phyloP scores from a whole-genome alignment of 2,888 invertebrate species.

The Drosophila incognita region DNA sequence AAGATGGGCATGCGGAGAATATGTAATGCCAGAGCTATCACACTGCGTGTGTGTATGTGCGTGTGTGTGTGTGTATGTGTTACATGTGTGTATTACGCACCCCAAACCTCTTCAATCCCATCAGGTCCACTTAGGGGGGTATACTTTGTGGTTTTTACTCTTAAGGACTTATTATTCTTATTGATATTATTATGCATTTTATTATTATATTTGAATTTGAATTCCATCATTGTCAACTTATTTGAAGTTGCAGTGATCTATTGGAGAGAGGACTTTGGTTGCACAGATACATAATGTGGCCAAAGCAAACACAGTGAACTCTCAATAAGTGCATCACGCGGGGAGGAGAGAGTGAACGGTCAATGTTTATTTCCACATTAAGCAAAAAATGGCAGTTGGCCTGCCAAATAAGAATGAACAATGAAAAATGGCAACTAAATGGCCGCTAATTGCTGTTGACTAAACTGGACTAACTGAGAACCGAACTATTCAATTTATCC shows the following conservation, averaged over 20 bases:
- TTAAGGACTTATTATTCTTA: background rate
- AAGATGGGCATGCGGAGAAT: background rate
- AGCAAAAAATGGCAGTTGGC: background rate
- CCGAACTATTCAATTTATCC: constrained; percentile 12
- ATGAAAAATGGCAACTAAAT: constrained; percentile 29
- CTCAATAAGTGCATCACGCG: background rate
- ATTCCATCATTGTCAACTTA: background rate
- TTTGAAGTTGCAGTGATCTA: background rate
- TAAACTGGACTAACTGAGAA: constrained; percentile 25
- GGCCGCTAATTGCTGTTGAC: constrained; percentile 56
- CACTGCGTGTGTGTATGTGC: background rate
- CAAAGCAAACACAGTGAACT: background rate
- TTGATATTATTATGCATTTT: background rate
- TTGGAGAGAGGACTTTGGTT: background rate
- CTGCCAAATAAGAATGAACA: background rate
- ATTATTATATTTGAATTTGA: background rate
- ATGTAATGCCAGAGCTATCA: background rate
- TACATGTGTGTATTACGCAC: background rate
- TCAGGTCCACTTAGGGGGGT: background rate
- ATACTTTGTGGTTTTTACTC: background rate
- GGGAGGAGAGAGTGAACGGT: background rate
- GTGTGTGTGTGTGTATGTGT: background rate
- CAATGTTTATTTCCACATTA: constrained; percentile 19
- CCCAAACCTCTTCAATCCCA: background rate
- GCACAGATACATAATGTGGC: background rate